These are phyloP conservation scores for Morpho deidamia DNA, from an alignment of 2,888 invertebrate species.

Conservation along the genomic window DNA sequence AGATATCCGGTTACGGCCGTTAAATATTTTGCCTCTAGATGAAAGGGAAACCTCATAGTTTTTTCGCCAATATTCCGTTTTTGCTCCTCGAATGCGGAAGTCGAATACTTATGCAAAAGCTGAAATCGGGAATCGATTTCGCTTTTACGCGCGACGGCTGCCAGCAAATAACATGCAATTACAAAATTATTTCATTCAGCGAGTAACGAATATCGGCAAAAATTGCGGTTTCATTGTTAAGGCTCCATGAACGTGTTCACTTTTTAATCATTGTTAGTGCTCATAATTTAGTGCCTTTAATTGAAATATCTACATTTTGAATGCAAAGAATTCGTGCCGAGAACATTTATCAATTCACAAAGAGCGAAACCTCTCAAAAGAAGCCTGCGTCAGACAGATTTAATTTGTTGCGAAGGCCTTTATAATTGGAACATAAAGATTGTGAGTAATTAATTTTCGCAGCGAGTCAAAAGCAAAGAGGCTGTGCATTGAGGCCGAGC, in stretches of 20 bases:
- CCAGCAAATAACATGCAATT: conserved; percentile 66
- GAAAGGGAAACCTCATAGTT: conserved; percentile 75
- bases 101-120: conserved; percentile 73
- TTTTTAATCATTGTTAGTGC: conserved; percentile 45
- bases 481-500: conserved; percentile 62
- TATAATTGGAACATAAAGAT: conserved; percentile 79
- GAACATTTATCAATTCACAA: conserved; percentile 78
- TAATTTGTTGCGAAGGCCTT: conserved; percentile 79
- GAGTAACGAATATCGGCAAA: conserved; percentile 43
- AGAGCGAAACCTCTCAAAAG: conserved; percentile 77
- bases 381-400: conserved; percentile 76
- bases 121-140: conserved; percentile 64
- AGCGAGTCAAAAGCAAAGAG: conserved; percentile 77
- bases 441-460: conserved; percentile 79
- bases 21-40: conserved; percentile 74
- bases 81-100: conserved; percentile 71
- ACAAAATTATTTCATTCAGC: conserved; percentile 42
- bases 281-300: conserved; percentile 54
- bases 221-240: conserved; percentile 49
- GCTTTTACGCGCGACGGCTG: conserved; percentile 55
- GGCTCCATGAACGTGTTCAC: conserved; percentile 41
- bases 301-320: conserved; percentile 44
- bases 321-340: conserved; percentile 68
- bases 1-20: conserved; percentile 77
- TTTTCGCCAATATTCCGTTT: conserved; percentile 65